Percentiles rank a stretch among this genome's conserved stretches.
Evolutionary conservation across 2,888 invertebrate genomes (phyloP).

Genomic region (Thymelicus lineola): DNA sequence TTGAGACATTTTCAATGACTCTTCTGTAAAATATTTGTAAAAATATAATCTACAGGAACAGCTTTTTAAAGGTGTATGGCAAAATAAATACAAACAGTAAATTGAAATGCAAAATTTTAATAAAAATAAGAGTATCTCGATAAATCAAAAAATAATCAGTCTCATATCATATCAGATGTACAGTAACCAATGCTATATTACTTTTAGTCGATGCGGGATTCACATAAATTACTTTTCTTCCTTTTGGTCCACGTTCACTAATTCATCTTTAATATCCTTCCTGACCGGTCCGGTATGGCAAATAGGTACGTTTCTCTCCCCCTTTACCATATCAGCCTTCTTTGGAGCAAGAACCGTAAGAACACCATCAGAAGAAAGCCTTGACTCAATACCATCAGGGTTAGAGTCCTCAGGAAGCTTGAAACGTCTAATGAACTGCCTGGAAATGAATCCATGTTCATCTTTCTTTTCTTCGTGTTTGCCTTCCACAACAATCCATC

Average conservation of each 20-base stretch:
- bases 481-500: constrained; percentile 89
- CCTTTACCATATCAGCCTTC: constrained; percentile 58
- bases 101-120: constrained; percentile 32
- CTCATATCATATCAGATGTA: constrained; percentile 35
- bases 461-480: constrained; percentile 92
- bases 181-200: constrained; percentile 25
- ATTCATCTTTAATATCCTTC: constrained; percentile 56
- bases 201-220: constrained; percentile 19
- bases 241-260: constrained; percentile 39
- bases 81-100: constrained; percentile 8
- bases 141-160: constrained; percentile 39
- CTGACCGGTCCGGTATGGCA: constrained; percentile 85
- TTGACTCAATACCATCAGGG: constrained; percentile 88
- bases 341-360: constrained; percentile 88
- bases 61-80: no score
- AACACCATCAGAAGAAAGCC: constrained; percentile 91
- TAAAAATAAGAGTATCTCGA: constrained; percentile 28
- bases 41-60: no score
- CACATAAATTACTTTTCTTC: constrained; percentile 39
- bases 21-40: no score
- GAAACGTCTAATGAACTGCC: constrained; percentile 90
- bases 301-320: constrained; percentile 84
- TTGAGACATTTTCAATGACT: no score
- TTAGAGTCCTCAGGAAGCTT: constrained; percentile 89
- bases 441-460: constrained; percentile 89